Percentiles rank a stretch among this genome's conserved stretches.
Conservation (phyloP, 2,797 vertebrate species). For the Pogoniulus pusillus region DNA sequence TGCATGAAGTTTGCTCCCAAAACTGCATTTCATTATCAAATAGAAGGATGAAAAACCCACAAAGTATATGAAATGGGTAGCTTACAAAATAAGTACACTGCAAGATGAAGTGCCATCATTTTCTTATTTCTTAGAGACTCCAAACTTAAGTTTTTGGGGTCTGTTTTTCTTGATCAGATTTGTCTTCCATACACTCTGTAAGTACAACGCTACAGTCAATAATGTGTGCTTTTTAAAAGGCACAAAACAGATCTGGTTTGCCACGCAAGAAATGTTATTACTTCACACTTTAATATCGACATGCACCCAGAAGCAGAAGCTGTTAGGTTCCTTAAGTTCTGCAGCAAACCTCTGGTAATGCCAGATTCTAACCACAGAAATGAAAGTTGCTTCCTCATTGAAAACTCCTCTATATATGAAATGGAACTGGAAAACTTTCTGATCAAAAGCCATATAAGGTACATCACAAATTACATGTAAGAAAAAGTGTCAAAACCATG, state of each 20-base stretch:
- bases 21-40: accelerated
- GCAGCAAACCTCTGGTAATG: background rate
- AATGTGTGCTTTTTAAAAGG: background rate
- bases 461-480: background rate
- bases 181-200: background rate
- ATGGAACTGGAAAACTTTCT: background rate
- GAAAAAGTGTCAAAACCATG: background rate
- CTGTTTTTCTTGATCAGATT: background rate
- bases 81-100: background rate
- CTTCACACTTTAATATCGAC: background rate
- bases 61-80: background rate
- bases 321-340: background rate
- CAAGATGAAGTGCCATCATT: background rate
- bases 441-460: background rate
- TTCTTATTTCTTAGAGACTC: background rate
- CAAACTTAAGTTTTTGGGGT: background rate
- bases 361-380: background rate
- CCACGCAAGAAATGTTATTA: background rate
- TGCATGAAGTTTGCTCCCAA: background rate
- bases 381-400: background rate
- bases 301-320: background rate
- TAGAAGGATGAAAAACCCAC: background rate
- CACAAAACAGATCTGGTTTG: background rate
- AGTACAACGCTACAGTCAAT: background rate
- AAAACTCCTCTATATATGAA: background rate